Base-by-base conservation (phyloP, 2,888 invertebrate species). In the Thereva nobilitata region DNA sequence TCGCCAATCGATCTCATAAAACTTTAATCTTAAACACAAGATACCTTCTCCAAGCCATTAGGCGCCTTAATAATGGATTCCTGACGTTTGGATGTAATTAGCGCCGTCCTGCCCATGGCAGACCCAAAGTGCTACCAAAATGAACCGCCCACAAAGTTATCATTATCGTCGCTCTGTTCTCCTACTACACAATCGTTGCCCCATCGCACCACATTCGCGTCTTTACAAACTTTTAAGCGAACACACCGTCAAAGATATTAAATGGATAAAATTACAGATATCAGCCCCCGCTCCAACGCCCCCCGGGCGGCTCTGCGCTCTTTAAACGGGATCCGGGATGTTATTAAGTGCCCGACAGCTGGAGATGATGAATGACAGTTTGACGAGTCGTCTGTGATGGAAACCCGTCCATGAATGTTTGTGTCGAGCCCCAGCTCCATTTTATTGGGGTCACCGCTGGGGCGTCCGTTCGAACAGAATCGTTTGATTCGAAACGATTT, bases 351-450 rank as follows among this genome's bases (percentile, higher is more conserved):
- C 38, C 38, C 38, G 53, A 53, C 53, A 53, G 53, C 53, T 53
- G 10, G n/a, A 53, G 38, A 53, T 53, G 53, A 53, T 53, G 53
- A 53, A 53, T 53, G 53, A 53, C 53, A 53, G 38, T 53, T 53
- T 38, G 53, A 53, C 53, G 53, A 53, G 53, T n/a, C 40, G 53
- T n/a, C 40, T n/a, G 23, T 23, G 23, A 23, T 23, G 9, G 40
- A 37, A 53, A 5, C 38, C 7, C 10, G 6, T 5, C 9, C n/a
- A 35, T 40, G 5, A 53, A 53, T 40, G 40, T 23, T 23, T 23
- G 23, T 23, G 53, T 8, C 38, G 38, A 38, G 53, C 38, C 53
- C 38, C 53, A 53, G 38, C 53, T 23, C n/a, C 53, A 53, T 38
- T 10, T 38, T 40, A 23, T 6, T 53, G 8, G 38, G 40, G 38